Base-by-base conservation (phyloP, 1,140 invertebrate genomes). In the Leptinotarsa undecemlineata region DNA sequence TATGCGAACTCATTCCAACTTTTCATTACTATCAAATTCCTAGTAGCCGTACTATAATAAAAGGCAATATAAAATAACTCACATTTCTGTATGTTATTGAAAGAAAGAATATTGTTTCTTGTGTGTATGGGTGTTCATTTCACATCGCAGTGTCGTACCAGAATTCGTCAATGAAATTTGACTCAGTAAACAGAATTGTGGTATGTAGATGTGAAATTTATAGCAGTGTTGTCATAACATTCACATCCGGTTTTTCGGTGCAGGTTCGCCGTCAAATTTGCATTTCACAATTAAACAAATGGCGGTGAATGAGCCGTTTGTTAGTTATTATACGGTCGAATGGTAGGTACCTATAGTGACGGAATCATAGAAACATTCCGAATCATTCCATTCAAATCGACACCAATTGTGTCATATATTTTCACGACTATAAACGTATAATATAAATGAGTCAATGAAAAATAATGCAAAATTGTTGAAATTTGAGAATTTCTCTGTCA, bases 261-360 rank as follows among this genome's bases (percentile, higher is more conserved):
- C 14, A 42, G 64, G 15, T 67, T 26, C 26, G 33, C 20, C 33
- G 64, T 67, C 64, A 67, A 67, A 67, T 67, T 67, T 67, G 14
- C 64, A 67, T 67, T 67, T 67, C 21, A 67, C 26, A 67, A 17
- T 67, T 67, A 67, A 67, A 67, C 64, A n/a, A 26, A 67, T 26
- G n/a, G 64, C 15, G 51, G 51, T 57, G 2, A n/a, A 14, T 57
- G 51, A 8, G n/a, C 51, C 51, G 17, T 57, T 57, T 57, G 51
- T 4, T n/a, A 15, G 51, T 57, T 19, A 57, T 57, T 19, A 57
- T n/a, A 17, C n/a, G 51, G 51, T 15, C 17, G 17, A 15, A 57
- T 57, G 17, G n/a, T 57, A 57, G 17, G 4, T 42, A 42, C 33
- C 33, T 57, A n/a, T 57, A 19, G 51, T 57, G 15, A 17, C n/a